Percentiles rank a stretch among this genome's conserved stretches.
Conservation (phyloP, 2,797 vertebrate species). For the Acrocephalus scirpaceus region DNA sequence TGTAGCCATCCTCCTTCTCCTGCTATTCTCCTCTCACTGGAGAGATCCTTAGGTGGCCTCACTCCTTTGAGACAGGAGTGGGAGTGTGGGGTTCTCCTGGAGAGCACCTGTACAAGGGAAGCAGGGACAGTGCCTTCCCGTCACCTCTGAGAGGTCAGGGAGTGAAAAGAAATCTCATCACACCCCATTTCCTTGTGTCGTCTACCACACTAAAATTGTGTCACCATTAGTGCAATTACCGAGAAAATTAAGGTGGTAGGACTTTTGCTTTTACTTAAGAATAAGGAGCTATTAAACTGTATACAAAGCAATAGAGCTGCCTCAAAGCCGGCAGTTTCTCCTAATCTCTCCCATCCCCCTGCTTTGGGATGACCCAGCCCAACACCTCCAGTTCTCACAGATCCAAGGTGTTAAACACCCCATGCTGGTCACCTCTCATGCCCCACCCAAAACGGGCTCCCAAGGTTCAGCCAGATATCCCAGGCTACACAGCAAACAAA, state of each 20-base stretch:
- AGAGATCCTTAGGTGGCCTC: background rate
- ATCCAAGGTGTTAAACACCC: background rate
- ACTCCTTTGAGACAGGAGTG: rapidly evolving
- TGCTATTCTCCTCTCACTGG: background rate
- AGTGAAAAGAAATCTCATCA: background rate
- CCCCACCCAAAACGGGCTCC: rapidly evolving
- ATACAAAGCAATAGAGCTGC: background rate
- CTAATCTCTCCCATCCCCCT: background rate
- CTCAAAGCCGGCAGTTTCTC: background rate
- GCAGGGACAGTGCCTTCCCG: background rate
- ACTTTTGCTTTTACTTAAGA: background rate
- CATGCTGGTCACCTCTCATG: rapidly evolving
- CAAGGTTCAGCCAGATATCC: background rate
- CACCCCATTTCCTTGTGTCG: background rate
- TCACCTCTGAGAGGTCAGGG: background rate
- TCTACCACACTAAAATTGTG: background rate
- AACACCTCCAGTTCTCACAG: background rate
- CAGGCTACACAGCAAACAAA: background rate
- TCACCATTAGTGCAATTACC: background rate
- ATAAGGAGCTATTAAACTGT: background rate
- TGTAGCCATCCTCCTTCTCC: rapidly evolving
- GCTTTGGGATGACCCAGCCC: background rate
- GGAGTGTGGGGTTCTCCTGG: background rate
- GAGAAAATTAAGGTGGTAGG: background rate
- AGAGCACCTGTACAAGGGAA: background rate